phyloP scores from a whole-genome alignment of 2,797 vertebrate genomes.

The Okamejei kenojei region DNA sequence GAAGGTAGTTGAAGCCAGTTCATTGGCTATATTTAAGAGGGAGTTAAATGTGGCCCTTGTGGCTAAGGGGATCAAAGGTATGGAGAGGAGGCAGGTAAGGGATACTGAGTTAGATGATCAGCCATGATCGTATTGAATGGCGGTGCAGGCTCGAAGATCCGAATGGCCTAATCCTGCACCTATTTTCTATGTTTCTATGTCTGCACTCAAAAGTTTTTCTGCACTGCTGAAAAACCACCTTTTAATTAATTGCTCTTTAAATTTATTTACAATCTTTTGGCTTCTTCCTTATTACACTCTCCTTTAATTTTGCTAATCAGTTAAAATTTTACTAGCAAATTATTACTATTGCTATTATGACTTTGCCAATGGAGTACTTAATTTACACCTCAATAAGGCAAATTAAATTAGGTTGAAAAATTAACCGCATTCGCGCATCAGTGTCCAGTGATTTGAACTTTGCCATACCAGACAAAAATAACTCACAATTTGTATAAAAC shows the following conservation, averaged over 20 bases:
- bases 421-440: neutral
- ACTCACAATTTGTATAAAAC: neutral
- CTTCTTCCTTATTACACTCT: neutral
- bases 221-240: neutral
- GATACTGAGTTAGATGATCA: too few species aligned
- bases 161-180: too few species aligned
- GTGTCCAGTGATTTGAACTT: neutral
- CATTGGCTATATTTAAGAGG: too few species aligned
- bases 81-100: too few species aligned
- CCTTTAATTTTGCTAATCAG: neutral
- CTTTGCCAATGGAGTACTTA: neutral
- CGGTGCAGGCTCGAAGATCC: too few species aligned
- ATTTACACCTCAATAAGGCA: neutral
- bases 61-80: too few species aligned
- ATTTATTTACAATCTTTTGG: neutral
- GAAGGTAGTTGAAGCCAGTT: too few species aligned
- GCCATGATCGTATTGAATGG: too few species aligned
- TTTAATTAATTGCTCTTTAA: neutral
- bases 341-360: neutral
- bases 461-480: neutral
- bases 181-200: too few species aligned
- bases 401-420: neutral
- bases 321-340: neutral
- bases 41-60: too few species aligned
- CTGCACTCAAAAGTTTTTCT: neutral